Base-by-base conservation (phyloP, 1,140 invertebrate genomes). In the Luehdorfia chinensis region DNA sequence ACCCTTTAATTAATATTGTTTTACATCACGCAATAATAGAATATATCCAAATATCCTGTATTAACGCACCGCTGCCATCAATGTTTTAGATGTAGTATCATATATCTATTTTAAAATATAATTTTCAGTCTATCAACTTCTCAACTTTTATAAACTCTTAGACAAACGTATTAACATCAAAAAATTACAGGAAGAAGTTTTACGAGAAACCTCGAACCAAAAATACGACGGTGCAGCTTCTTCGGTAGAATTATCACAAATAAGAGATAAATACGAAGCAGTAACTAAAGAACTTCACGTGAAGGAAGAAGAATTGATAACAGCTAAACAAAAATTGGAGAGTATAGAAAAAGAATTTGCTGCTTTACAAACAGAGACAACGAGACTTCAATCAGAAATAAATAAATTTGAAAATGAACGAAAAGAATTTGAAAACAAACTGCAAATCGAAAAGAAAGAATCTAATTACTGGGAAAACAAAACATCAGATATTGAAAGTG, bases 401-500 rank as follows among this genome's bases (percentile, higher is more conserved):
- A 89, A 90, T 18, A 94, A 92, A 64, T 84, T 90, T 16, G 90
- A 88, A 81, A 90, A 84, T 77, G 90, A 87, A 74, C 86, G 87
- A 61, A 84, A 91, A 86, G 86, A 90, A 36, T 49, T 77, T 14
- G 57, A 89, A 80, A 90, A 59, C 88, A 91, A 85, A 61, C 77
- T 61, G 70, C 88, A 72, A 87, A 84, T 75, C 34, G 87, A 74
- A 76, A 89, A 75, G 63, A 88, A 59, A 84, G 91, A 71, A 72
- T 87, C 61, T 58, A 87, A 55, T 87, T 89, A 91, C 41, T 87
- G 91, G 72, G 88, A 90, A 67, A 89, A 80, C 47, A 91, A 90
- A 70, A 78, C 89, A 15, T 89, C 89, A 19, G 89, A 91, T 58
- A 60, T 92, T 19, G 91, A 93, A 70, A 88, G 87, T 27, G 89